phyloP scores from a whole-genome alignment of 1,140 invertebrate species.

The Drosophila fuyamai region DNA sequence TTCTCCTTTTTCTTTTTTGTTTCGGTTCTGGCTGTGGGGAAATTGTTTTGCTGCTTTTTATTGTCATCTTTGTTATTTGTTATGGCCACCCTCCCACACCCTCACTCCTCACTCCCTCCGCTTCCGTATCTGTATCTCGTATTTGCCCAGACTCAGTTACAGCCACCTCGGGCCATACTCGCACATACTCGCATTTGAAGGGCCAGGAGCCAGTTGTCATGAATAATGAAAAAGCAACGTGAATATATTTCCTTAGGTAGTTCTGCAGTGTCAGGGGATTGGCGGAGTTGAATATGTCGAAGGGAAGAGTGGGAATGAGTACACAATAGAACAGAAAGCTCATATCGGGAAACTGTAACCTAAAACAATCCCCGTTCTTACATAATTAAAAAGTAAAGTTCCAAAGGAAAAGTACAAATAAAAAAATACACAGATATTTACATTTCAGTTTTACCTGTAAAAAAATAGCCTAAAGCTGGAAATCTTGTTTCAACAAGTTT shows the following conservation, averaged over 20 bases:
- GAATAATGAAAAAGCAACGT: slow-evolving; percentile 82
- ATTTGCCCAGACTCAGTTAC: slow-evolving; percentile 76
- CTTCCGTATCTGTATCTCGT: slow-evolving; percentile 52
- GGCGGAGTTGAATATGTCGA: background rate
- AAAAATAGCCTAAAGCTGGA: too few species aligned
- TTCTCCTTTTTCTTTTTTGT: slow-evolving; percentile 7
- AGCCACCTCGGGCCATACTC: slow-evolving; percentile 44
- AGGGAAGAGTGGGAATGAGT: background rate
- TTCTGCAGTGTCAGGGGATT: slow-evolving; percentile 10
- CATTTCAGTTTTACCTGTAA: background rate
- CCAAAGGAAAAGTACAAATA: background rate
- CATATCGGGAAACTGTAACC: slow-evolving; percentile 7
- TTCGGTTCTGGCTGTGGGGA: slow-evolving; percentile 49
- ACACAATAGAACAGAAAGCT: slow-evolving; percentile 7
- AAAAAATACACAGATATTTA: background rate
- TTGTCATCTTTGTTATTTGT: slow-evolving; percentile 81
- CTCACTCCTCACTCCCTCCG: background rate
- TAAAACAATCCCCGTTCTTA: slow-evolving; percentile 2
- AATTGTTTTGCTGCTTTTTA: slow-evolving; percentile 83
- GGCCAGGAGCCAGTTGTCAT: slow-evolving; percentile 76
- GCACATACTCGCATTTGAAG: slow-evolving; percentile 26
- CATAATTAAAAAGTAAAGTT: slow-evolving; percentile 15
- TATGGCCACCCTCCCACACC: slow-evolving; percentile 27
- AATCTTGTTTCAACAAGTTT: too few species aligned
- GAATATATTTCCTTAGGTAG: slow-evolving; percentile 71